Evolutionary conservation across 1,140 invertebrate species (phyloP), one percentile per base, ranked within the genome.

Genomic region (Euschistus heros): DNA sequence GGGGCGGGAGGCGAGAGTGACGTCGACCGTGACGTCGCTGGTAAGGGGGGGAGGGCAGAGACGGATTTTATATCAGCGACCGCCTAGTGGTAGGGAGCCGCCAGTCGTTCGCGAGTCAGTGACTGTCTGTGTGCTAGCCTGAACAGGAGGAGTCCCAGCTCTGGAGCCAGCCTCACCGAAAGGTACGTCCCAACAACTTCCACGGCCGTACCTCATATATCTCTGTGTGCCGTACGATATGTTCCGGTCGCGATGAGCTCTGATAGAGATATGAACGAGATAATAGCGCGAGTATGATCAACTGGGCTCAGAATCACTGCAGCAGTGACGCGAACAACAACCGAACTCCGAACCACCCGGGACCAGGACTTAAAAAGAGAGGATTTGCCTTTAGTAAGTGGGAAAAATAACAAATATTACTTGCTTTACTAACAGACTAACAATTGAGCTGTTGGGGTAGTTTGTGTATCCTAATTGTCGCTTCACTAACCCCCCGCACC

Each of bases 311-410:
- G 52, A 64, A 42, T 46, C 63, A 67, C 62, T 67, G 66, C 54
- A 63, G 54, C 33, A 67, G 66, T 64, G 66, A 67, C 66, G 66
- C 66, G 30, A 67, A 67, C 61, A 67, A 67, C 62, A 67, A 67
- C 37, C 66, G 66, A 24, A 67, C 65, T 3, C 14, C 60, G 33
- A 62, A 42, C 26, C 37, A 60, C 10, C 13, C 54, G 18, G 54
- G 54, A 57, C 54, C 54, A 24, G 54, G 54, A 57, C 54, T 57
- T 57, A 65, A 65, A 37, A 65, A 65, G 57, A 65, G 63, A 65
- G 63, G 63, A 65, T 65, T 65, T 54, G 63, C 42, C 50, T 65
- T 55, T 65, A 52, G 63, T 65, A 65, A 65, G 63, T 65, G 18
- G 15, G 30, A 57, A 20, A 57, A 44, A 44, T 3, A 24, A 30